Conservation (phyloP, 2,113 vertebrate species). For the Lepus europaeus region DNA sequence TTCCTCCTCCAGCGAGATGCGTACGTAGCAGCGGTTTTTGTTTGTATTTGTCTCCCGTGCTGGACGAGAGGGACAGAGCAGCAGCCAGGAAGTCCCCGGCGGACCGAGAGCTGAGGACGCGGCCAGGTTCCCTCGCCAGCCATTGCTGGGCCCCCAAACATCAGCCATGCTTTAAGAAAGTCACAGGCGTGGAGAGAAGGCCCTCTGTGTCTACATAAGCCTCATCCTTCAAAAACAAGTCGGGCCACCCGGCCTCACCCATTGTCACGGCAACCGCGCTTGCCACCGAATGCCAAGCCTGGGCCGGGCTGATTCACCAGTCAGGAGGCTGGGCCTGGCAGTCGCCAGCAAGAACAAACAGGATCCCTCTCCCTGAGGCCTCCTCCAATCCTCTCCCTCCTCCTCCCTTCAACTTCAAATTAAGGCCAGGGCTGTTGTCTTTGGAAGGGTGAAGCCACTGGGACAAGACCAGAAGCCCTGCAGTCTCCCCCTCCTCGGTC, state of each 20-base stretch:
- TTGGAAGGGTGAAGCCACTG: background rate
- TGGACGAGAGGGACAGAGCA: background rate
- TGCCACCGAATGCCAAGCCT: slow-evolving; percentile 59
- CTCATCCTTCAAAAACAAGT: slow-evolving; percentile 76
- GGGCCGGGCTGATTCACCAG: slow-evolving; percentile 44
- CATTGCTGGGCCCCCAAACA: background rate
- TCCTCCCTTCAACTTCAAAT: background rate
- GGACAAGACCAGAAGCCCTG: background rate
- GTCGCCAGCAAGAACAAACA: slow-evolving; percentile 54
- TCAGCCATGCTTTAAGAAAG: background rate
- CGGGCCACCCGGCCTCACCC: slow-evolving; percentile 71
- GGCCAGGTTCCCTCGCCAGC: background rate
- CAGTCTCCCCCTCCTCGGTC: background rate
- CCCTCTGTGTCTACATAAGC: slow-evolving; percentile 50
- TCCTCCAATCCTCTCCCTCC: background rate
- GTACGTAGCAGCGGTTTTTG: background rate
- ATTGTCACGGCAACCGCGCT: slow-evolving; percentile 72
- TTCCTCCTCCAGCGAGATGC: background rate
- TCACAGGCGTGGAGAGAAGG: slow-evolving; percentile 16
- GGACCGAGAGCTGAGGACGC: background rate
- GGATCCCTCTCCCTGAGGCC: background rate
- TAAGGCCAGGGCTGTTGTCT: background rate
- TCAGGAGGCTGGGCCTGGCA: slow-evolving; percentile 44
- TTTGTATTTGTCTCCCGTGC: background rate
- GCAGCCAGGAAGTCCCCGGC: background rate